Base-by-base conservation (phyloP, 1,140 invertebrate genomes). In the Globodera rostochiensis region DNA sequence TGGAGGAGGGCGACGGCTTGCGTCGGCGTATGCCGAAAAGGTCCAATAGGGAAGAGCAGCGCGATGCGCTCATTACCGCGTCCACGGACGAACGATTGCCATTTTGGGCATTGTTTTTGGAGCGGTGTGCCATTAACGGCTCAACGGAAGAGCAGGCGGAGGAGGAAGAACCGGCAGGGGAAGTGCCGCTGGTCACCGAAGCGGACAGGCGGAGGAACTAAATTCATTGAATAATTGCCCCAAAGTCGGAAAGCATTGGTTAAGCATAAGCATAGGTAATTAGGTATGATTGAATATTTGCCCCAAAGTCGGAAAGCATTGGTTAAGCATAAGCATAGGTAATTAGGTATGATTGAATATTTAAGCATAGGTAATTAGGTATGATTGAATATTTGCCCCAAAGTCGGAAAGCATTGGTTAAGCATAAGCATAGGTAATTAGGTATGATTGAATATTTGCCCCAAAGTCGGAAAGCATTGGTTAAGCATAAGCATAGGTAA, bases 101-200 rank as follows among this genome's bases (percentile, higher is more conserved):
- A 46, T n/a, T 70, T 21, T 69, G n/a, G 9, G 47, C 66, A 74
- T 79, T 45, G 46, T 79, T 73, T 64, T 64, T 11, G 57, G 57
- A 6, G 11, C 57, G 57, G 57, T 19, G 19, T 11, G 57, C 57
- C 57, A 64, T 19, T n/a, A 36, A 15, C 4, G 77, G 77, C 73
- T 64, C 73, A 64, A 81, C 74, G 47, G 80, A 81, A 69, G 80
- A 81, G 60, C 74, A 57, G 50, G 80, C 80, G 60, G 71, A 64
- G 15, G 47, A 67, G 53, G 74, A 79, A 4, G 70, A 69, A n/a
- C 49, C 64, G n/a, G 71, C 73, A 15, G 71, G 73, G 50, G 73
- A 74, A 45, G 74, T 81, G 46, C 73, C 71, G 25, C 53, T 60
- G 36, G 80, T 74, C 25, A 81, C 53, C 11, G 80, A 81, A 25